Conservation (phyloP, 2,113 vertebrate genomes). For the Eulemur macaco region DNA sequence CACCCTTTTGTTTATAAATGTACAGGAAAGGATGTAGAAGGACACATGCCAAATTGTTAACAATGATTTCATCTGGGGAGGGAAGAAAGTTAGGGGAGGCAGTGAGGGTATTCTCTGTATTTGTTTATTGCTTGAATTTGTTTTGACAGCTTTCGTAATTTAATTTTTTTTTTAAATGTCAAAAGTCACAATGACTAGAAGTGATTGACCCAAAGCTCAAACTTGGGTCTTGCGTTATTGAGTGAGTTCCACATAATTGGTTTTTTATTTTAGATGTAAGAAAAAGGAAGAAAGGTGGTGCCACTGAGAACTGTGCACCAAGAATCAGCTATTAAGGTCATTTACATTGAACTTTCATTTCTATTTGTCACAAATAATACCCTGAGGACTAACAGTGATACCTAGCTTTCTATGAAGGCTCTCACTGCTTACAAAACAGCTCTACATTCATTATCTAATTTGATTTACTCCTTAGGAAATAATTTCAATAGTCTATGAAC, state of each 20-base stretch:
- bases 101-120: background rate
- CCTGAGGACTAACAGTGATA: background rate
- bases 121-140: background rate
- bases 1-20: background rate
- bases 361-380: background rate
- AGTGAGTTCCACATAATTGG: background rate
- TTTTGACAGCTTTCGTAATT: background rate
- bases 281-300: background rate
- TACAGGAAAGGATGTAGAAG: background rate
- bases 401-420: background rate
- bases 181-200: background rate
- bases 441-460: background rate
- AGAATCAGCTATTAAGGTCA: background rate
- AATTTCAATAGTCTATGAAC: background rate
- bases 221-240: background rate
- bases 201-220: background rate
- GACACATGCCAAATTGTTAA: background rate
- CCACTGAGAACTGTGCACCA: background rate
- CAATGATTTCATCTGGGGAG: background rate
- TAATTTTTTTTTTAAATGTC: background rate
- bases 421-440: background rate
- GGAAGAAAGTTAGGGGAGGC: background rate
- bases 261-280: background rate
- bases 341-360: background rate
- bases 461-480: slow-evolving; percentile 11